Percentiles rank a stretch among this genome's conserved stretches.
phyloP scores from a whole-genome alignment of 2,888 invertebrate genomes.

The Drosophila atripex region DNA sequence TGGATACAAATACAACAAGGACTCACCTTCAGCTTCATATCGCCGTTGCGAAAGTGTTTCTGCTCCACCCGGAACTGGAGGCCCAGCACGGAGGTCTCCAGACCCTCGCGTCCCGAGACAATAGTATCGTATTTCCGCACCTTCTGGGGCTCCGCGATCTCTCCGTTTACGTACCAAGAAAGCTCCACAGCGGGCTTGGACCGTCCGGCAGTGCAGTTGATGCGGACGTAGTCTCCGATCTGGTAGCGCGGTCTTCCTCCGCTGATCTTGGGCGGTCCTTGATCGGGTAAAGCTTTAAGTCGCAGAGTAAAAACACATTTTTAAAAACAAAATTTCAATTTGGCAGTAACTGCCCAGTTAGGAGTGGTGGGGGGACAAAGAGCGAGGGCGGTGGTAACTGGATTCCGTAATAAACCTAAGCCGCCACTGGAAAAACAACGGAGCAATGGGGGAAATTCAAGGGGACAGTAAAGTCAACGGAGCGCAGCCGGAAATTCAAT shows the following conservation, averaged over 20 bases:
- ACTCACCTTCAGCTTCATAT: constrained; percentile 88
- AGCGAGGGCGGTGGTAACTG: constrained; percentile 21
- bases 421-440: constrained; percentile 30
- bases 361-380: background rate
- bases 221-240: constrained; percentile 86
- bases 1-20: fast-evolving
- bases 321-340: constrained; percentile 64
- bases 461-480: constrained; percentile 46
- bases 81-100: constrained; percentile 88
- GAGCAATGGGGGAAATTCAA: constrained; percentile 5
- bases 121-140: constrained; percentile 85
- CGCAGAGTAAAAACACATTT: constrained; percentile 35
- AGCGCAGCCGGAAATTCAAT: constrained; percentile 74
- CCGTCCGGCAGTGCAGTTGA: constrained; percentile 87
- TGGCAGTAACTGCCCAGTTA: constrained; percentile 4
- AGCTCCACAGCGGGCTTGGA: constrained; percentile 87
- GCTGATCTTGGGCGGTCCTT: constrained; percentile 86
- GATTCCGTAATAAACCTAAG: constrained; percentile 68
- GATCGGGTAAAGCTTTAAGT: constrained; percentile 85
- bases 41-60: constrained; percentile 89
- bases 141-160: constrained; percentile 84
- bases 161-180: constrained; percentile 87
- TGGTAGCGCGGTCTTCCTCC: constrained; percentile 86
- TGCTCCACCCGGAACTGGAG: constrained; percentile 88
- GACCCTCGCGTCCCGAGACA: constrained; percentile 86